phyloP scores from a whole-genome alignment of 2,113 vertebrate species.

The Oryzias curvinotus region DNA sequence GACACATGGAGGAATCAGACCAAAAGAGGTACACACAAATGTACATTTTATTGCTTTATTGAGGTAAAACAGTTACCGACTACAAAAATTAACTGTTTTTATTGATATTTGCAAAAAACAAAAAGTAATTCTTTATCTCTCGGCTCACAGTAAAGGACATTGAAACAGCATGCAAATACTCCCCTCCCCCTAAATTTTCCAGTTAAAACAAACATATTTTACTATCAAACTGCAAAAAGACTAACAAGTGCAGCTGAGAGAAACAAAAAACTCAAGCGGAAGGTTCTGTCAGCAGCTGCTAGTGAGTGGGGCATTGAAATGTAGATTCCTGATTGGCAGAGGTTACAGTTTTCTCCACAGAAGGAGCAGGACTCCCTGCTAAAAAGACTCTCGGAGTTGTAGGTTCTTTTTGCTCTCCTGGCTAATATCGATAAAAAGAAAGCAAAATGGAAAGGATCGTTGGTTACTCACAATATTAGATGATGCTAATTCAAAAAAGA shows the following conservation, averaged over 20 bases:
- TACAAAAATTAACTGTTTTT: too few relatives aligned
- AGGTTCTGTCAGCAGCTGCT: background rate
- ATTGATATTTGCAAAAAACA: too few relatives aligned
- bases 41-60: too few relatives aligned
- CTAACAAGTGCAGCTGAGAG: constrained; percentile 13
- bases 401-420: constrained; percentile 77
- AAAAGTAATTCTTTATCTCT: too few relatives aligned
- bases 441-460: background rate
- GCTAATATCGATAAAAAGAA: constrained; percentile 56
- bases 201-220: background rate
- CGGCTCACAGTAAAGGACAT: too few relatives aligned
- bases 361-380: constrained; percentile 72
- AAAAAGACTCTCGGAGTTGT: constrained; percentile 79
- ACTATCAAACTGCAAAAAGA: constrained; percentile 1
- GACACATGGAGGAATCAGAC: background rate
- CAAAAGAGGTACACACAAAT: background rate
- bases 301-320: background rate
- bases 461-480: background rate
- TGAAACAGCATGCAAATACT: background rate
- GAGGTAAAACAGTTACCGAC: too few relatives aligned
- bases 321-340: constrained; percentile 58
- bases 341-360: constrained; percentile 68
- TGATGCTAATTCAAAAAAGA: background rate
- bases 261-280: constrained; percentile 30
- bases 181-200: constrained; percentile 5